phyloP scores from a whole-genome alignment of 2,797 vertebrate genomes.

The Fringilla coelebs region DNA sequence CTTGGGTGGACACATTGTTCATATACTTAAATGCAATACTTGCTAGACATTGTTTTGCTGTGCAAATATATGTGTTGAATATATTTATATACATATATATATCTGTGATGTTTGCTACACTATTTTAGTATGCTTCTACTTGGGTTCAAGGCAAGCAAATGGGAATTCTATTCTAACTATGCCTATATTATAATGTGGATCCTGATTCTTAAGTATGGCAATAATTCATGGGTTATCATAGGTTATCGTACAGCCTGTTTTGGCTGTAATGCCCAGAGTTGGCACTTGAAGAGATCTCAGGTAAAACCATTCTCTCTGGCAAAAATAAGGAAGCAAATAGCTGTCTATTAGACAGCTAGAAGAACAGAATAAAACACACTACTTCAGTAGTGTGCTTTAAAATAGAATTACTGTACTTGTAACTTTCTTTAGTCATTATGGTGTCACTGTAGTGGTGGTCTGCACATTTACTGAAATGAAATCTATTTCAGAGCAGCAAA shows the following conservation, averaged over 20 bases:
- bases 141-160: background rate
- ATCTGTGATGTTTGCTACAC: background rate
- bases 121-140: background rate
- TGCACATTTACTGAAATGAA: slow-evolving; percentile 5
- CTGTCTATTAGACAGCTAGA: background rate
- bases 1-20: background rate
- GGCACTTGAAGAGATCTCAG: background rate
- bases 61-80: background rate
- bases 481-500: slow-evolving; percentile 22
- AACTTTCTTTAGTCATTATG: background rate
- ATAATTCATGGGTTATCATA: background rate
- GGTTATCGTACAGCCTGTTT: too few species aligned
- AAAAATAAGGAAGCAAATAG: background rate
- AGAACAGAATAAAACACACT: background rate
- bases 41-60: background rate
- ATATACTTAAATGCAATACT: background rate
- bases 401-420: background rate
- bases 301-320: background rate
- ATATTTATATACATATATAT: accelerated
- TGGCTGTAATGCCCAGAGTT: background rate
- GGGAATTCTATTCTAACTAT: background rate
- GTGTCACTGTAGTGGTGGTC: background rate
- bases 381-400: background rate
- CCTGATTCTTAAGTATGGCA: background rate
- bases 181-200: background rate